Evolutionary conservation across 2,888 invertebrate species (phyloP).

Genomic region (Cantharis lateralis): DNA sequence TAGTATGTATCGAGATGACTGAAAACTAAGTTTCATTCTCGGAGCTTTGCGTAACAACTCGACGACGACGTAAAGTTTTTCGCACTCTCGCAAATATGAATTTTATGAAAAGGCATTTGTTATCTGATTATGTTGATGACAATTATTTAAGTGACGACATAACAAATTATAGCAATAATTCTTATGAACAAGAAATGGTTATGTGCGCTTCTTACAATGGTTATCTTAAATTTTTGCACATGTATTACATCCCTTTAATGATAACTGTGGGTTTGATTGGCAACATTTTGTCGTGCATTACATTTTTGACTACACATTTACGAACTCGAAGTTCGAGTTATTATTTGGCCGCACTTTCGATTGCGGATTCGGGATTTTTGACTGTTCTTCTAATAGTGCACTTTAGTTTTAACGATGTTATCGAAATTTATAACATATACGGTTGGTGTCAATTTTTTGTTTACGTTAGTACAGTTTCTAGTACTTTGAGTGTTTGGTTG

Average conservation of each 20-base stretch:
- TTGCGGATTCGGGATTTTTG: constrained; percentile 65
- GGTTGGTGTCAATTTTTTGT: constrained; percentile 60
- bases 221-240: constrained; percentile 57
- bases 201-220: constrained; percentile 37
- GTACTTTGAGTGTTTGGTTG: constrained; percentile 70
- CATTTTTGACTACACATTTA: constrained; percentile 65
- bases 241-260: constrained; percentile 65
- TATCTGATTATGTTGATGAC: not conserved
- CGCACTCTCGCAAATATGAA: not conserved
- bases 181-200: constrained; percentile 8
- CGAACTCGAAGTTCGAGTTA: constrained; percentile 67
- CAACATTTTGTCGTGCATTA: constrained; percentile 63
- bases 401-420: constrained; percentile 58
- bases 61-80: not conserved
- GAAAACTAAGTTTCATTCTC: not conserved
- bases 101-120: not conserved
- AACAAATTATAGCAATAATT: not conserved
- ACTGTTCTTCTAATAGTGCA: constrained; percentile 61
- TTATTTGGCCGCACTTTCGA: constrained; percentile 65
- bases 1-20: not conserved
- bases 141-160: not conserved
- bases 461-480: constrained; percentile 56
- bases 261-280: constrained; percentile 65
- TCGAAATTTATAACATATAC: constrained; percentile 58
- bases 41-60: not conserved